Evolutionary conservation across 2,888 invertebrate species (phyloP), one percentile per base, ranked within the genome.

Genomic region (Anthoptus insignis): DNA sequence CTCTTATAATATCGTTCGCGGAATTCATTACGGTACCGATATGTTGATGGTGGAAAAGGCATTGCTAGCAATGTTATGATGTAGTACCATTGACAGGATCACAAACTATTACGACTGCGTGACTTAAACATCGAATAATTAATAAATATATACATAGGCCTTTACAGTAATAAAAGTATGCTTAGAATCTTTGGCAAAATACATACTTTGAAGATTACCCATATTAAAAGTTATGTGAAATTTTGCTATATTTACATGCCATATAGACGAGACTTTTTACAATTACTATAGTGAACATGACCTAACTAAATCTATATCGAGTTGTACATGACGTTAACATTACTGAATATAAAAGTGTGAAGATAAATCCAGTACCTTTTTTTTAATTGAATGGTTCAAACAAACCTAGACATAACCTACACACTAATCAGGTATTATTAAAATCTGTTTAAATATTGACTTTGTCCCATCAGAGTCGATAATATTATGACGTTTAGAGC

Each of bases 161-260:
- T 54, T 61, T 32, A 61, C 45, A 61, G 54, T 22, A 49, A 58
- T 32, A 54, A 45, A 42, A 53, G 45, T 21, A 60, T 54, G 42
- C 11, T 19, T 11, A 45, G n/a, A 61, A 47, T 63, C 63, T 63
- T 63, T 63, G 63, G 63, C 47, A 47, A 60, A 63, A 58, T 58
- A 57, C 53, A 66, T 56, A 56, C 56, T 57, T 64, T 53, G 63
- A 64, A 45, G 52, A 27, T 19, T 56, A 57, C 37, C 32, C 27
- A 57, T 13, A 19, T 29, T 57, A 57, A 42, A 47, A n/a, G 9
- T 42, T 19, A 42, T 19, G 24, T 47, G 24, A 24, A 22, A 47
- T 9, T 47, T 47, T 42, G 42, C 42, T 42, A 53, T 53, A 53
- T 53, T 34, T 53, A 53, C 53, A 53, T 37, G 34, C 34, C 34